phyloP scores from a whole-genome alignment of 2,113 vertebrate species.

The Etheostoma cragini region DNA sequence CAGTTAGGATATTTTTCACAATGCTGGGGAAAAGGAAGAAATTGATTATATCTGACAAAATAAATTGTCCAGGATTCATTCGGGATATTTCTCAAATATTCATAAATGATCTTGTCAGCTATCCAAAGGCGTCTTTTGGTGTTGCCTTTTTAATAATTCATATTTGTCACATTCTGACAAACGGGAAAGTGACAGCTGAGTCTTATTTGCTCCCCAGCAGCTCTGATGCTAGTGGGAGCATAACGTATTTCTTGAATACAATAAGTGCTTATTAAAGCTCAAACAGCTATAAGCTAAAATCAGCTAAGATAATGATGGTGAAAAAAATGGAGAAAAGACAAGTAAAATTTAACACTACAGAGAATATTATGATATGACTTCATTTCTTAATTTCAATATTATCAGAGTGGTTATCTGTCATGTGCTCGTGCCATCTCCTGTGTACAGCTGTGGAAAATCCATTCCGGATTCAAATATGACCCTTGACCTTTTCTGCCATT shows the following conservation, averaged over 20 bases:
- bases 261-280: constrained; percentile 60
- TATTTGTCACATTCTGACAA: constrained; percentile 35
- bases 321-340: not conserved
- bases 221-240: constrained; percentile 16
- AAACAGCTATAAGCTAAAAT: constrained; percentile 48
- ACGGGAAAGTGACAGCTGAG: constrained; percentile 36
- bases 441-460: constrained; percentile 66
- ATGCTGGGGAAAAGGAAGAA: constrained; percentile 10
- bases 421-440: constrained; percentile 58
- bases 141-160: constrained; percentile 49
- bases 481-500: constrained; percentile 61
- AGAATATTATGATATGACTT: constrained; percentile 40
- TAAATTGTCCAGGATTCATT: constrained; percentile 27
- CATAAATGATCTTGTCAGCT: constrained; percentile 29
- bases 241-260: constrained; percentile 40
- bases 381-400: constrained; percentile 41
- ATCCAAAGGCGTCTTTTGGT: constrained; percentile 31
- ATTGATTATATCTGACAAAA: constrained; percentile 51
- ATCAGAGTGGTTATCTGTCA: constrained; percentile 56
- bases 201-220: constrained; percentile 25
- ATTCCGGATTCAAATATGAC: constrained; percentile 55
- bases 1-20: constrained; percentile 40
- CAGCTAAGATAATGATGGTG: not conserved
- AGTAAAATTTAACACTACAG: constrained; percentile 32
- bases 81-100: constrained; percentile 32